A percentile compares a stretch with the other conserved stretches of the same genome.
Conservation (phyloP, 1,140 invertebrate species). For the Heliconius himera region DNA sequence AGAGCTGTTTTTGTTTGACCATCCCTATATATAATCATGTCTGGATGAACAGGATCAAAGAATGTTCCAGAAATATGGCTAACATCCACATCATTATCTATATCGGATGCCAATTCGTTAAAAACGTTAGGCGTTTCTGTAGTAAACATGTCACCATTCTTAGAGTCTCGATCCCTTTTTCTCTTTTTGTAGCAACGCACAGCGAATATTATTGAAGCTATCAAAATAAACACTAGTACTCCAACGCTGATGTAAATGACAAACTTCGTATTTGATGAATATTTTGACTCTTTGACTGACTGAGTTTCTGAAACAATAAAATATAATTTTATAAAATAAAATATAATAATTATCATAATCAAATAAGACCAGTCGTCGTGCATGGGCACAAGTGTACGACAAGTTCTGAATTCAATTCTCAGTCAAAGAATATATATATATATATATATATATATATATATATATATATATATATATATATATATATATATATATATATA, state of each 20-base stretch:
- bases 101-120: conserved; percentile 75
- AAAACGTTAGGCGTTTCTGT: conserved; percentile 79
- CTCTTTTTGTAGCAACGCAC: conserved; percentile 61
- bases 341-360: too few relatives aligned
- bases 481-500: too few relatives aligned
- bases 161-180: conserved; percentile 57
- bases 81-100: conserved; percentile 77
- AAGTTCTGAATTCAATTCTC: too few relatives aligned
- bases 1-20: conserved; percentile 62
- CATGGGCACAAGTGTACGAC: too few relatives aligned
- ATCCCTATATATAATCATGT: conserved; percentile 77
- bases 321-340: too few relatives aligned
- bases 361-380: too few relatives aligned
- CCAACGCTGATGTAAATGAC: conserved; percentile 65
- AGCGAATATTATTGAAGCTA: conserved; percentile 51
- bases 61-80: conserved; percentile 77
- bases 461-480: too few relatives aligned
- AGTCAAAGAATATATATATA: too few relatives aligned
- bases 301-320: conserved; percentile 27
- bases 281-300: conserved; percentile 48
- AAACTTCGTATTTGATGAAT: conserved; percentile 48
- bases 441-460: too few relatives aligned
- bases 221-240: conserved; percentile 55
- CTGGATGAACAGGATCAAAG: conserved; percentile 76
- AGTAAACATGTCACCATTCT: conserved; percentile 78